A percentile compares a stretch with the other conserved stretches of the same genome.
Evolutionary conservation across 2,888 invertebrate species (phyloP).

Genomic region (Epiblema foenella): DNA sequence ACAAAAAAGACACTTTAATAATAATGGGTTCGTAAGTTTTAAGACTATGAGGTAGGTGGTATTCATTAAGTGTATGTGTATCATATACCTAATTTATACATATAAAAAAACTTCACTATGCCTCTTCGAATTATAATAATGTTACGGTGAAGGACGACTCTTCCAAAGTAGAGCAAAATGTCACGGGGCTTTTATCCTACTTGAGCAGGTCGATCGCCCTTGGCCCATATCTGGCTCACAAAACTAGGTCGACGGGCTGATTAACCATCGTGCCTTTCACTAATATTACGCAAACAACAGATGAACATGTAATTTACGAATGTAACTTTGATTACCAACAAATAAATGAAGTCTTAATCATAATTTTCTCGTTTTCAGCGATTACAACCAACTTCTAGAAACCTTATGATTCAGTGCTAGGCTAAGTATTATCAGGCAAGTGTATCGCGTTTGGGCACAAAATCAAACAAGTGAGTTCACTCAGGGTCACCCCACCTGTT

Average conservation of each 20-base stretch:
- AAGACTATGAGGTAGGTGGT: neutral
- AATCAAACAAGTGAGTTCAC: slow-evolving; percentile 8
- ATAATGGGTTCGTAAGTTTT: neutral
- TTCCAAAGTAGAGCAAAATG: slow-evolving; percentile 39
- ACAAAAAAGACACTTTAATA: too few species aligned
- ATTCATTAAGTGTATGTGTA: neutral
- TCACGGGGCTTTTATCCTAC: slow-evolving; percentile 50
- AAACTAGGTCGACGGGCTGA: slow-evolving; percentile 54
- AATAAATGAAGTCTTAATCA: neutral
- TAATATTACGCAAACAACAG: slow-evolving; percentile 30
- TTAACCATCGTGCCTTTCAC: slow-evolving; percentile 40
- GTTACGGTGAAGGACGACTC: slow-evolving; percentile 30
- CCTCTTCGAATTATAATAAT: slow-evolving; percentile 15
- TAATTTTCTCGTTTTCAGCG: neutral
- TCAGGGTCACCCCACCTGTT: slow-evolving; percentile 30
- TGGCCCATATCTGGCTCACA: slow-evolving; percentile 63
- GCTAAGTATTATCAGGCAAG: too few species aligned
- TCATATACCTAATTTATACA: neutral
- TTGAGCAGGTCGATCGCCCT: slow-evolving; percentile 63
- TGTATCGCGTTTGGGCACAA: neutral
- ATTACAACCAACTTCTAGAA: neutral
- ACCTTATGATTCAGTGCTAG: too few species aligned
- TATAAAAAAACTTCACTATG: neutral
- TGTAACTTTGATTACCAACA: neutral
- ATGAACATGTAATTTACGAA: slow-evolving; percentile 13